phyloP scores from a whole-genome alignment of 2,113 vertebrate species.

The Otis tarda region DNA sequence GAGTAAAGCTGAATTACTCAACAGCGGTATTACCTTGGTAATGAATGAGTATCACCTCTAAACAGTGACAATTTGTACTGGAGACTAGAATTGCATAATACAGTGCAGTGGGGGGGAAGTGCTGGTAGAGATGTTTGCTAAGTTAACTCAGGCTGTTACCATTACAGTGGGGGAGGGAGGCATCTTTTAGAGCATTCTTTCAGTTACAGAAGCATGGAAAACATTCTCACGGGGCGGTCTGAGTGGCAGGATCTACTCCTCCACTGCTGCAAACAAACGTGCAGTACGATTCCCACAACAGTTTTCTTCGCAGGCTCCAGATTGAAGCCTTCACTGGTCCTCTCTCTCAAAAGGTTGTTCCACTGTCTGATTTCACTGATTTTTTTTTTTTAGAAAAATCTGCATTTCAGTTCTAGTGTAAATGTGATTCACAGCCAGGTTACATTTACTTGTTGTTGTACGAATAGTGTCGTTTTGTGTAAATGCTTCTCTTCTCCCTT shows the following conservation, averaged over 20 bases:
- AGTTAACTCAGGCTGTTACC: neutral
- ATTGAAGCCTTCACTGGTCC: neutral
- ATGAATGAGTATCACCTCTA: neutral
- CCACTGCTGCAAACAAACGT: rapidly evolving
- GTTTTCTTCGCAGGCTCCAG: neutral
- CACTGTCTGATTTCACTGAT: neutral
- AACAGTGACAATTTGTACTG: neutral
- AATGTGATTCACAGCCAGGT: neutral
- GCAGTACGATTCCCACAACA: neutral
- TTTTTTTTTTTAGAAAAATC: neutral
- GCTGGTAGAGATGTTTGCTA: neutral
- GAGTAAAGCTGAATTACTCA: neutral
- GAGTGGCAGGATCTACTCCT: neutral
- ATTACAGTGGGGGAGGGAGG: neutral
- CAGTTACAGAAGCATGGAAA: neutral
- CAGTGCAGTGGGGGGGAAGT: neutral
- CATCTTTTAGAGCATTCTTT: neutral
- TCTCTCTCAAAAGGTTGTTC: neutral
- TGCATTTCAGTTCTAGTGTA: rapidly evolving
- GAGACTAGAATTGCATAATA: neutral
- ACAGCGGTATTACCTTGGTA: neutral
- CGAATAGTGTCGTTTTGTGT: neutral
- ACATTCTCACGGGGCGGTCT: neutral
- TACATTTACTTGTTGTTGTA: neutral
- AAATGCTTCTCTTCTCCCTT: neutral